Conservation (phyloP, 2,113 vertebrate species). For the Nerophis ophidion region DNA sequence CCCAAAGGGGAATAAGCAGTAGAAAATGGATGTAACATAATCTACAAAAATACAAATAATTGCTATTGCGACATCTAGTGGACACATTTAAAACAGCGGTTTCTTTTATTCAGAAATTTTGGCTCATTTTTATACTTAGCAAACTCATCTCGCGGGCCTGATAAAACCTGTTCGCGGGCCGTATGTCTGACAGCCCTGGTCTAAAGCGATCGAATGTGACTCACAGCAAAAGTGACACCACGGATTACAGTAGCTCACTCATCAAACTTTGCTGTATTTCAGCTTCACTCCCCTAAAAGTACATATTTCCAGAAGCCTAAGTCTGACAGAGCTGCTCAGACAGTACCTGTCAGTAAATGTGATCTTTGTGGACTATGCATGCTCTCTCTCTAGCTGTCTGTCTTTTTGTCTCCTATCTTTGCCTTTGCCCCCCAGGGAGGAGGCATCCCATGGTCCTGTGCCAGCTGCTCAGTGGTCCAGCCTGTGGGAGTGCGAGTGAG, state of each 20-base stretch:
- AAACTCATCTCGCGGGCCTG: too few species aligned
- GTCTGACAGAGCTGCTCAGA: constrained; percentile 29
- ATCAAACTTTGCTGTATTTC: constrained; percentile 47
- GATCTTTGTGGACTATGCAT: constrained; percentile 53
- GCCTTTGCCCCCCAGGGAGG: constrained; percentile 57
- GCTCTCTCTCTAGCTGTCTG: constrained; percentile 56
- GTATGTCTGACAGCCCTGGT: too few species aligned
- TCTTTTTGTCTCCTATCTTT: constrained; percentile 46
- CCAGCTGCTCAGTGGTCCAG: constrained; percentile 69
- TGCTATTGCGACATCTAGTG: too few species aligned
- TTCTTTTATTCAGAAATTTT: too few species aligned
- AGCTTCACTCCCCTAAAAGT: constrained; percentile 20
- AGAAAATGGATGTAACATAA: too few species aligned
- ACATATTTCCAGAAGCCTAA: constrained; percentile 41
- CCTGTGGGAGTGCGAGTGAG: constrained; percentile 52
- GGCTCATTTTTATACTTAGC: too few species aligned
- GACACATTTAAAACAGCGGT: too few species aligned
- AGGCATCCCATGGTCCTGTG: constrained; percentile 52
- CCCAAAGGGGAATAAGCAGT: too few species aligned
- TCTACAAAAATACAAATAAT: too few species aligned
- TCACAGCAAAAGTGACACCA: constrained; percentile 52
- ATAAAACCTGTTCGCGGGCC: too few species aligned
- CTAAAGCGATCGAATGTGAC: neutral
- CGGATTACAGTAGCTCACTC: constrained; percentile 1
- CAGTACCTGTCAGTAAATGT: constrained; percentile 58